Evolutionary conservation across 2,797 vertebrate species (phyloP).

Genomic region (Phoxinus dragarum): DNA sequence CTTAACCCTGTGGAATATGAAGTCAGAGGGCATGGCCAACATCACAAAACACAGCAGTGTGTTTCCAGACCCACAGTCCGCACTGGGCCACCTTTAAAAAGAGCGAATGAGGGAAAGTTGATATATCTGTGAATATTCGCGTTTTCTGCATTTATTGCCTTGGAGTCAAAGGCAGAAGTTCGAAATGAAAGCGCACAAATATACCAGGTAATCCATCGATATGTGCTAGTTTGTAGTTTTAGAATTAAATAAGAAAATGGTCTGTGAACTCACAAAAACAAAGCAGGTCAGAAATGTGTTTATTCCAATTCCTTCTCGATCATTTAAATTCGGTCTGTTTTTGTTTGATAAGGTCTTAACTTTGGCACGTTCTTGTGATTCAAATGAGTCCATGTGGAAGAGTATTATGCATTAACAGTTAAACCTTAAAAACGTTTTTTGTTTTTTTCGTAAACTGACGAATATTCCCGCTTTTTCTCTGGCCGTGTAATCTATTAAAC

Average conservation of each 20-base stretch:
- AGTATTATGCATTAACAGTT: neutral
- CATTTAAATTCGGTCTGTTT: neutral
- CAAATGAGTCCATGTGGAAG: neutral
- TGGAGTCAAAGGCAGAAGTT: slow-evolving; percentile 8
- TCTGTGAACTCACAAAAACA: neutral
- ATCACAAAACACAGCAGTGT: slow-evolving; percentile 33
- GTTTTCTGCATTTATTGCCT: neutral
- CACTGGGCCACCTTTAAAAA: neutral
- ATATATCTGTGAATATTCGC: neutral
- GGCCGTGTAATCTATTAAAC: neutral
- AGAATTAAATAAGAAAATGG: neutral
- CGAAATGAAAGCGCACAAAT: neutral
- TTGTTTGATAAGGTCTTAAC: neutral
- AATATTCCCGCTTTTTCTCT: neutral
- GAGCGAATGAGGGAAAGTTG: neutral
- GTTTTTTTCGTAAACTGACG: neutral
- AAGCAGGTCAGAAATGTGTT: neutral
- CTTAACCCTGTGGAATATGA: slow-evolving; percentile 49
- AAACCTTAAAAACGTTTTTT: neutral
- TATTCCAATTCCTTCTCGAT: neutral
- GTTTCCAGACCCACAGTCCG: neutral
- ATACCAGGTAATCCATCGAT: neutral
- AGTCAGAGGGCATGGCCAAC: slow-evolving; percentile 58
- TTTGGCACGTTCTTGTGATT: neutral
- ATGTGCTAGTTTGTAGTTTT: neutral